A percentile compares a stretch with the other conserved stretches of the same genome.
Evolutionary conservation across 2,888 invertebrate genomes (phyloP).

Genomic region (Ectobius pallidus): DNA sequence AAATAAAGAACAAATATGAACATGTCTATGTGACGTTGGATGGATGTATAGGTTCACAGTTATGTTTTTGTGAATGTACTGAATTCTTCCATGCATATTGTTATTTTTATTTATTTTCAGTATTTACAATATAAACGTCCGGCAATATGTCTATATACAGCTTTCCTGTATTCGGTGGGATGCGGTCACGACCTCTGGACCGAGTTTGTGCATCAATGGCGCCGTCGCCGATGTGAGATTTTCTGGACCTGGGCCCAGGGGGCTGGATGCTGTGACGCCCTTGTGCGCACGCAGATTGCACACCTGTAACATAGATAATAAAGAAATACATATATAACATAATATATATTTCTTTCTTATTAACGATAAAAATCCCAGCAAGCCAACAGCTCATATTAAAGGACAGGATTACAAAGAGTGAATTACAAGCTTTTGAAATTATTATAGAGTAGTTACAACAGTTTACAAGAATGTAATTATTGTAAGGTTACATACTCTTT

Average conservation of each 20-base stretch:
- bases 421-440: too few species aligned
- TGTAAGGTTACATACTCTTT: too few species aligned
- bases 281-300: constrained; percentile 74
- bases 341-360: not conserved
- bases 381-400: too few species aligned
- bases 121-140: constrained; percentile 43
- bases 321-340: not conserved
- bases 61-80: too few species aligned
- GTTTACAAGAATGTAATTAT: too few species aligned
- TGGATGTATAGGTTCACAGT: too few species aligned
- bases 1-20: too few species aligned
- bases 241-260: constrained; percentile 52
- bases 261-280: constrained; percentile 66
- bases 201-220: constrained; percentile 65
- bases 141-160: constrained; percentile 71
- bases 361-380: too few species aligned
- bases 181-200: constrained; percentile 83
- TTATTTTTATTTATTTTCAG: constrained; percentile 32
- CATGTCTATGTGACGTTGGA: too few species aligned
- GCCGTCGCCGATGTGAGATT: constrained; percentile 65
- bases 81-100: constrained; percentile 7
- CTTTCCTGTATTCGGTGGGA: constrained; percentile 89
- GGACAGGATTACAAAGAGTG: too few species aligned
- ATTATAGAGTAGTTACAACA: too few species aligned
- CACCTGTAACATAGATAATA: constrained; percentile 61